Conservation (phyloP, 2,888 invertebrate genomes). For the Linyphia triangularis region DNA sequence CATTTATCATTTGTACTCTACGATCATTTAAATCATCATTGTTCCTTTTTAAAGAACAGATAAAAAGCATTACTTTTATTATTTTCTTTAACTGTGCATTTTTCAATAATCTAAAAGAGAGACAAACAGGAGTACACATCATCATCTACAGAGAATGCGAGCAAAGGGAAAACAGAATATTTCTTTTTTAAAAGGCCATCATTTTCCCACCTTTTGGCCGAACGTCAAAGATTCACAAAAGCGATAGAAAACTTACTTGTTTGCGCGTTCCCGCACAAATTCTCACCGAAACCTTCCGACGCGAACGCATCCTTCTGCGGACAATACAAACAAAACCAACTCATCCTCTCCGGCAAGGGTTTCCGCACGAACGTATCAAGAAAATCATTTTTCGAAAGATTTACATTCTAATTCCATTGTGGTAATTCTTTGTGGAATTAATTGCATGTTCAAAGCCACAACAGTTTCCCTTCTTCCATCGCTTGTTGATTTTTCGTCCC, state of each 20-base stretch:
- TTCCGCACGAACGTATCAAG: background rate
- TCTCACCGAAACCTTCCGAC: background rate
- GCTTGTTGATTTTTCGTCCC: slow-evolving; percentile 32
- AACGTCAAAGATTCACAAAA: slow-evolving; percentile 2
- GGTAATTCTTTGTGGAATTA: background rate
- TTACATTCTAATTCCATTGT: slow-evolving; percentile 5
- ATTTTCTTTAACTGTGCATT: no score
- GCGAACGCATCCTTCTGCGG: slow-evolving; percentile 27
- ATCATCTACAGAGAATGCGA: no score
- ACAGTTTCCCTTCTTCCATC: slow-evolving; percentile 8
- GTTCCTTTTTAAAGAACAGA: no score
- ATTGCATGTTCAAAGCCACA: background rate
- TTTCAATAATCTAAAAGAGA: no score
- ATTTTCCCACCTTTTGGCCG: background rate
- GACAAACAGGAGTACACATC: no score
- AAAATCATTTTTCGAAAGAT: background rate
- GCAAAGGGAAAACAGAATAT: no score
- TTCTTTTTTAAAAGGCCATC: background rate
- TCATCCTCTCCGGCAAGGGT: background rate
- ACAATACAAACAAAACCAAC: slow-evolving; percentile 31
- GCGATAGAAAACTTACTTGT: slow-evolving; percentile 7
- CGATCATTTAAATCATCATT: no score
- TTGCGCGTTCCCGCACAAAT: background rate
- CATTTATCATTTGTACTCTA: no score
- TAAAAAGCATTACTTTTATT: no score